Conservation (phyloP, 2,113 vertebrate genomes). For the Tiliqua scincoides region DNA sequence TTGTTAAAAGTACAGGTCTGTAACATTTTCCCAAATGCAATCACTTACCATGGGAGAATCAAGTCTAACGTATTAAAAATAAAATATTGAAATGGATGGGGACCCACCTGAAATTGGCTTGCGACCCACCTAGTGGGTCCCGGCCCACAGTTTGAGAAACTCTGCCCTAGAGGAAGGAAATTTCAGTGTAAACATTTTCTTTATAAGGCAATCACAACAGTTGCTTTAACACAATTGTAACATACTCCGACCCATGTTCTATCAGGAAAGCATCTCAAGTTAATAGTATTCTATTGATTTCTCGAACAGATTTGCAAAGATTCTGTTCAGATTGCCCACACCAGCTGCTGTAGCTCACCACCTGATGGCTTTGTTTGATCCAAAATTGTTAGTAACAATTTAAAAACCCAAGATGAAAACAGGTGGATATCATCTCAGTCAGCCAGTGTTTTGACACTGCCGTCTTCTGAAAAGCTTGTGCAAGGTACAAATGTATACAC, state of each 20-base stretch:
- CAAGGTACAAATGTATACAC: slow-evolving; percentile 18
- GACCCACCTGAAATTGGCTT: too few relatives aligned
- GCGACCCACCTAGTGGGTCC: too few relatives aligned
- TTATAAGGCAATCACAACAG: background rate
- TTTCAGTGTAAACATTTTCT: background rate
- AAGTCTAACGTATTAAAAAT: too few relatives aligned
- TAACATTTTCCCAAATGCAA: too few relatives aligned
- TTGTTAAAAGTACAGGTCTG: too few relatives aligned
- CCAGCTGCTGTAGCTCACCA: background rate
- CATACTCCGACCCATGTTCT: background rate
- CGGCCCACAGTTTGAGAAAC: too few relatives aligned
- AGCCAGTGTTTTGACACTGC: slow-evolving; percentile 59
- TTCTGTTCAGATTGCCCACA: slow-evolving; percentile 13
- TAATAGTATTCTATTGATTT: slow-evolving; percentile 27
- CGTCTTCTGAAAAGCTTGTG: slow-evolving; percentile 27
- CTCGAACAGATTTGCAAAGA: slow-evolving; percentile 10
- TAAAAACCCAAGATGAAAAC: slow-evolving; percentile 29
- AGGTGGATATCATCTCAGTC: slow-evolving; percentile 34
- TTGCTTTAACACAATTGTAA: background rate
- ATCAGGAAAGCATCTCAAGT: slow-evolving; percentile 11
- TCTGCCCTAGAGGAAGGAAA: background rate
- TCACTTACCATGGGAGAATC: too few relatives aligned
- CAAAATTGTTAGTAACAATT: slow-evolving; percentile 30
- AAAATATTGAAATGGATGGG: too few relatives aligned
- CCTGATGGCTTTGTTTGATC: slow-evolving; percentile 8